A percentile compares a stretch with the other conserved stretches of the same genome.
Evolutionary conservation across 2,797 vertebrate species (phyloP).

Genomic region (Sebastes vulpes): DNA sequence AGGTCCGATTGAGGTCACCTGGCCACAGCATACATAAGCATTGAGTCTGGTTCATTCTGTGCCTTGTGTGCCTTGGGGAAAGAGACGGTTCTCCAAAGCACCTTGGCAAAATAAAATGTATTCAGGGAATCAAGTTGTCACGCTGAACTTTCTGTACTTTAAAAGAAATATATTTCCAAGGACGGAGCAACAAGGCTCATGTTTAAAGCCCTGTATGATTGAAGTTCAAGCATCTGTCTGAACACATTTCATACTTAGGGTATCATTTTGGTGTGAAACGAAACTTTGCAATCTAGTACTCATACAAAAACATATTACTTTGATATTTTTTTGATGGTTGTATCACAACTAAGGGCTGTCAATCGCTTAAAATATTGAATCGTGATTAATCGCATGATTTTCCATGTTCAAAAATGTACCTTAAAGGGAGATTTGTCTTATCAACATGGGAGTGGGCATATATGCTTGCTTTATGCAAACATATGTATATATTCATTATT

Average conservation of each 20-base stretch:
- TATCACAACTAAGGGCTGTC: too few relatives aligned
- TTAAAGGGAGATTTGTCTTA: too few relatives aligned
- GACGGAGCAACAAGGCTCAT: not conserved
- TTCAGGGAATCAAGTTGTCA: constrained; percentile 4
- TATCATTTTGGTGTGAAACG: not conserved
- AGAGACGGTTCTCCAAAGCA: not conserved
- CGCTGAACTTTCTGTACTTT: constrained; percentile 8
- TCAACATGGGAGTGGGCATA: too few relatives aligned
- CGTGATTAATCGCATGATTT: too few relatives aligned
- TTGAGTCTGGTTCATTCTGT: not conserved
- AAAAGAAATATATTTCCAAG: constrained; percentile 3
- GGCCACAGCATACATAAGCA: not conserved
- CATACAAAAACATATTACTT: not conserved
- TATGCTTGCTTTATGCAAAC: too few relatives aligned
- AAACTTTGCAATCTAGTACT: not conserved
- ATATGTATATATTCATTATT: too few relatives aligned
- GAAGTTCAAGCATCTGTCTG: constrained; percentile 19
- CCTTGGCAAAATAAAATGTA: not conserved
- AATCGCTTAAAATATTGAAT: too few relatives aligned
- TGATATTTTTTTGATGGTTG: too few relatives aligned
- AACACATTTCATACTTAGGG: not conserved
- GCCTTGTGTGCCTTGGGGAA: not conserved
- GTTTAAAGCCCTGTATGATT: constrained; percentile 1
- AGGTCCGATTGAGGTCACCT: not conserved
- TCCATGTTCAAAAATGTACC: too few relatives aligned